Evolutionary conservation across 2,888 invertebrate species (phyloP).

Genomic region (Bursaphelenchus okinawaensis): DNA sequence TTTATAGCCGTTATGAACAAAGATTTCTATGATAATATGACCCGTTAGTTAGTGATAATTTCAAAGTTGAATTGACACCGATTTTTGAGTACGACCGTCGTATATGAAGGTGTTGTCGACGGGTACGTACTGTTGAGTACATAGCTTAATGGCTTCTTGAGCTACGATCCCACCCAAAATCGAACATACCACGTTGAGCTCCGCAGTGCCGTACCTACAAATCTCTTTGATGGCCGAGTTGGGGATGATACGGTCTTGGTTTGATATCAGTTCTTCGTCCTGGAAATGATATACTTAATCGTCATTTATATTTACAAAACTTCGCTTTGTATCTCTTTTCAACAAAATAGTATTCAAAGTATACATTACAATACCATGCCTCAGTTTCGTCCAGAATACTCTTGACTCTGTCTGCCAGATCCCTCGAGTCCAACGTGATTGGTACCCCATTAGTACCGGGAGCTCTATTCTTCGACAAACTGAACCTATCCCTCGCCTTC

Average conservation of each 20-base stretch:
- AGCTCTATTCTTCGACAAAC: slow-evolving; percentile 71
- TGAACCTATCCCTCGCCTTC: slow-evolving; percentile 83
- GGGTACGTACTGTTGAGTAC: slow-evolving; percentile 91
- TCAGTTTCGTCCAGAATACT: slow-evolving; percentile 28
- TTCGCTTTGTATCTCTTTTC: neutral
- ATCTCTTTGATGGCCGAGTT: slow-evolving; percentile 36
- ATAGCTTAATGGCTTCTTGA: slow-evolving; percentile 89
- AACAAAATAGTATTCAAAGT: slow-evolving; percentile 1
- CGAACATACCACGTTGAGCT: slow-evolving; percentile 87
- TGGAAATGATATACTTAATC: slow-evolving; percentile 6
- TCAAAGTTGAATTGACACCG: slow-evolving; percentile 20
- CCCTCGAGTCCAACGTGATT: slow-evolving; percentile 30
- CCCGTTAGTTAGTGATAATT: no score
- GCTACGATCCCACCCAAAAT: slow-evolving; percentile 79
- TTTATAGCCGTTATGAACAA: no score
- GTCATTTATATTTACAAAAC: neutral
- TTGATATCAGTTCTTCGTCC: slow-evolving; percentile 17
- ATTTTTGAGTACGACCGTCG: slow-evolving; percentile 65
- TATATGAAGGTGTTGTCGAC: slow-evolving; percentile 90
- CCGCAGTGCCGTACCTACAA: slow-evolving; percentile 81
- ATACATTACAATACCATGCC: slow-evolving; percentile 11
- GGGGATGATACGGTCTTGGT: slow-evolving; percentile 22
- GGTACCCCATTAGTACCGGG: slow-evolving; percentile 54
- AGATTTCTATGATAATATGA: no score
- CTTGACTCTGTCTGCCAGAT: slow-evolving; percentile 34